A percentile compares a stretch with the other conserved stretches of the same genome.
Conservation (phyloP, 1,140 invertebrate species). For the Periplaneta americana region DNA sequence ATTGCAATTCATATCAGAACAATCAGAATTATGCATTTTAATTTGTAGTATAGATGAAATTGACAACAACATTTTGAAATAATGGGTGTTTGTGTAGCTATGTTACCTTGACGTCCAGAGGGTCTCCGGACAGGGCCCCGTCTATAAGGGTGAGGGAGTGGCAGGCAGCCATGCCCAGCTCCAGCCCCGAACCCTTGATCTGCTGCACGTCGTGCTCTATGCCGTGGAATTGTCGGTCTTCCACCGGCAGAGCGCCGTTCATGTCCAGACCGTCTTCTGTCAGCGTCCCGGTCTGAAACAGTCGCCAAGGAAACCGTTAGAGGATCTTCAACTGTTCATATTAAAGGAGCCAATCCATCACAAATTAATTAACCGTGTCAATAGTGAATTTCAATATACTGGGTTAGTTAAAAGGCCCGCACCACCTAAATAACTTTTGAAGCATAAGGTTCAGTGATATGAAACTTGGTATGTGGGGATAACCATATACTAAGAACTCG, state of each 20-base stretch:
- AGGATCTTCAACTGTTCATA: too few species aligned
- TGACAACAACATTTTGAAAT: not conserved
- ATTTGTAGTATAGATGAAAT: too few species aligned
- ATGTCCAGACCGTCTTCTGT: slow-evolving; percentile 93
- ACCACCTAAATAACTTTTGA: too few species aligned
- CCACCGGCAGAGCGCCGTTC: slow-evolving; percentile 73
- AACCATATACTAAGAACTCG: too few species aligned
- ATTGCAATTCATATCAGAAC: too few species aligned
- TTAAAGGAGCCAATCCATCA: too few species aligned
- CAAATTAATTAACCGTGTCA: too few species aligned
- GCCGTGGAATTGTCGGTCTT: slow-evolving; percentile 48
- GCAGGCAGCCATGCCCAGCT: slow-evolving; percentile 66
- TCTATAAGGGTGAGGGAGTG: slow-evolving; percentile 79
- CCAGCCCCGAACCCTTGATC: slow-evolving; percentile 40
- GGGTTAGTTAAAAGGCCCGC: too few species aligned
- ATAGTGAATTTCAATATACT: too few species aligned
- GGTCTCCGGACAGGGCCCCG: slow-evolving; percentile 70
- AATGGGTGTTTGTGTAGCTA: not conserved
- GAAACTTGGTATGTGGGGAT: too few species aligned
- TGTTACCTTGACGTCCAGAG: slow-evolving; percentile 70
- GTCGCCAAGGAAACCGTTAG: not conserved
- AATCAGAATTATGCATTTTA: too few species aligned
- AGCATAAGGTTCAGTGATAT: too few species aligned
- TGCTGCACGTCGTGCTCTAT: slow-evolving; percentile 46
- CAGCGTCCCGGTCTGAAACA: slow-evolving; percentile 78